A percentile compares a stretch with the other conserved stretches of the same genome.
phyloP scores from a whole-genome alignment of 2,888 invertebrate species.

The Athalia cordata region DNA sequence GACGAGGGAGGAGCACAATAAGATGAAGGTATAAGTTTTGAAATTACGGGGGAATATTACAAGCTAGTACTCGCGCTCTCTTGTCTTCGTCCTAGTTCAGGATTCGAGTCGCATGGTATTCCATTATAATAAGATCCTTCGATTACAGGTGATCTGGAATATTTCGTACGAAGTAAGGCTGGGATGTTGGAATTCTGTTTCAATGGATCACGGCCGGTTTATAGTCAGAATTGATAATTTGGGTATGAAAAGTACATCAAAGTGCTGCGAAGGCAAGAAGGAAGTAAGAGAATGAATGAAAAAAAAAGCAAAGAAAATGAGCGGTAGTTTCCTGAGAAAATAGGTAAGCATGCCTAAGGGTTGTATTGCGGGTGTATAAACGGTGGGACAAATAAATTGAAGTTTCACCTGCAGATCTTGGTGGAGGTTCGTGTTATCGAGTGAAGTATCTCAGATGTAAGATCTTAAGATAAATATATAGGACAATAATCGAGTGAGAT shows the following conservation, averaged over 20 bases:
- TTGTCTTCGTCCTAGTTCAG: too few relatives aligned
- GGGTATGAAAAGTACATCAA: too few relatives aligned
- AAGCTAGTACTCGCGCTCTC: background rate
- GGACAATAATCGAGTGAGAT: too few relatives aligned
- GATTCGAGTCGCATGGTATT: too few relatives aligned
- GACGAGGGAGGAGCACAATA: conserved; percentile 21
- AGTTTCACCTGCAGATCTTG: conserved; percentile 28
- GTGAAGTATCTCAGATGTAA: background rate
- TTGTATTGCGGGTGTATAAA: background rate
- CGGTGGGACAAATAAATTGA: conserved; percentile 28
- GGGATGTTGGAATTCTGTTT: too few relatives aligned
- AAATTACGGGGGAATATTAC: conserved; percentile 23
- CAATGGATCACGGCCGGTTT: too few relatives aligned
- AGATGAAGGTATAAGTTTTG: conserved; percentile 21
- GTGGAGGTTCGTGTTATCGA: background rate
- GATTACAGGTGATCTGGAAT: too few relatives aligned
- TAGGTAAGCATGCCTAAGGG: background rate
- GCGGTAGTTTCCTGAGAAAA: background rate
- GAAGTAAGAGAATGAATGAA: too few relatives aligned
- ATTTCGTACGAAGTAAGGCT: too few relatives aligned
- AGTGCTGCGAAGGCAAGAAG: too few relatives aligned
- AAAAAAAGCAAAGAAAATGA: background rate
- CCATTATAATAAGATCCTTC: too few relatives aligned
- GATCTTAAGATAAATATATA: conserved; percentile 21
- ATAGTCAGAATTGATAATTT: too few relatives aligned